Evolutionary conservation across 2,113 vertebrate genomes (phyloP).

Genomic region (Nanger granti): DNA sequence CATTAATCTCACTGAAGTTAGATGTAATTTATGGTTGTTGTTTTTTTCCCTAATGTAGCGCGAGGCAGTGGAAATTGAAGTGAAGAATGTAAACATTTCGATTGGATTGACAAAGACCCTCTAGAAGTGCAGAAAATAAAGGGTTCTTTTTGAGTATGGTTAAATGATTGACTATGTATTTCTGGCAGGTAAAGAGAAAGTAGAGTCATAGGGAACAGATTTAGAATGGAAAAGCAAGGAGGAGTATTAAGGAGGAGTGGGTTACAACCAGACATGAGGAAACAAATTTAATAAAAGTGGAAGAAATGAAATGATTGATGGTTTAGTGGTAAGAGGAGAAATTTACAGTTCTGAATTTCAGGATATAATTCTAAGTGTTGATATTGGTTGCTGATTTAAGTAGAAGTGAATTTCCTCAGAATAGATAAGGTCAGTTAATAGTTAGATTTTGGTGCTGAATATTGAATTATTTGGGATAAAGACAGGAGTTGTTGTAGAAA

Average conservation of each 20-base stretch:
- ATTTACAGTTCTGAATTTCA: slow-evolving; percentile 21
- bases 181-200: not conserved
- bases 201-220: not conserved
- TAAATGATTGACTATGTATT: not conserved
- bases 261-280: not conserved
- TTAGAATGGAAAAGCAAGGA: not conserved
- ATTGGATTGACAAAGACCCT: not conserved
- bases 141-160: not conserved
- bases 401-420: not conserved
- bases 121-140: not conserved
- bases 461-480: not conserved
- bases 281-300: not conserved
- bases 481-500: not conserved
- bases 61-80: not conserved
- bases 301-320: not conserved
- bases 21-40: not conserved
- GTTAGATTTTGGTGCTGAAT: not conserved
- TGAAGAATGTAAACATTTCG: slow-evolving; percentile 7
- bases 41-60: not conserved
- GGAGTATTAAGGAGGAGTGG: not conserved
- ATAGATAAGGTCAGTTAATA: not conserved
- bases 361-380: not conserved
- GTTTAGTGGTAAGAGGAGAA: not conserved
- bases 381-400: not conserved
- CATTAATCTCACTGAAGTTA: not conserved